Evolutionary conservation across 2,888 invertebrate species (phyloP), one percentile per base, ranked within the genome.

Genomic region (Alviniconcha strummeri): DNA sequence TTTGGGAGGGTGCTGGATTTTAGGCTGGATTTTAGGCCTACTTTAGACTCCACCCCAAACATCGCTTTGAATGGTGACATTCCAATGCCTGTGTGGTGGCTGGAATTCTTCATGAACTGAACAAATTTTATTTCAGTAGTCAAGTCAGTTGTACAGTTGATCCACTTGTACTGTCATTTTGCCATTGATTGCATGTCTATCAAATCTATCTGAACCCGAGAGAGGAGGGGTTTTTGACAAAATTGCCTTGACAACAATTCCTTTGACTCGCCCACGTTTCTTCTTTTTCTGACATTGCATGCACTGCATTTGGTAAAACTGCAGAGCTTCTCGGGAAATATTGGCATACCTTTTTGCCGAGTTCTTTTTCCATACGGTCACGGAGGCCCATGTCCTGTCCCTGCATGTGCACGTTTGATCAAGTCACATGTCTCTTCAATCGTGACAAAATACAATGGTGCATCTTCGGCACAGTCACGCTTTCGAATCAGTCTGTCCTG

Each of bases 371-470:
- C 82, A 82, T 75, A 36, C 82, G 57, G 82, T 75, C 82, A 36
- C 82, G n/a, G n/a, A n/a, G n/a, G 19, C 82, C n/a, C 76, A 77
- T 82, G 76, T 57, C 82, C 82, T 64, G 82, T 82, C n/a, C 76
- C 56, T 13, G 76, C 67, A 64, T 82, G 82, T 36, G 82, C 64
- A n/a, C 17, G 60, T 52, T 77, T 19, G 77, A 82, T 36, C 55
- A 77, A n/a, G 54, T 75, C 82, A 82, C 64, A 82, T 57, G 77
- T 82, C 17, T 82, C 76, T 67, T 77, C 76, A 9, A 82, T 64
- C 19, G 74, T 76, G 5, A 76, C 76, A 64, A 17, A 82, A 76
- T 82, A 82, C 55, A 76, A 64, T 67, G 82, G 77, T 13, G 77
- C n/a, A n/a, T 76, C 71, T 54, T 69, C 36, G n/a, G 60, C 17